These are phyloP conservation scores for Tupiocoris notatus DNA, from an alignment of 2,888 invertebrate genomes.

Conservation along the genomic window DNA sequence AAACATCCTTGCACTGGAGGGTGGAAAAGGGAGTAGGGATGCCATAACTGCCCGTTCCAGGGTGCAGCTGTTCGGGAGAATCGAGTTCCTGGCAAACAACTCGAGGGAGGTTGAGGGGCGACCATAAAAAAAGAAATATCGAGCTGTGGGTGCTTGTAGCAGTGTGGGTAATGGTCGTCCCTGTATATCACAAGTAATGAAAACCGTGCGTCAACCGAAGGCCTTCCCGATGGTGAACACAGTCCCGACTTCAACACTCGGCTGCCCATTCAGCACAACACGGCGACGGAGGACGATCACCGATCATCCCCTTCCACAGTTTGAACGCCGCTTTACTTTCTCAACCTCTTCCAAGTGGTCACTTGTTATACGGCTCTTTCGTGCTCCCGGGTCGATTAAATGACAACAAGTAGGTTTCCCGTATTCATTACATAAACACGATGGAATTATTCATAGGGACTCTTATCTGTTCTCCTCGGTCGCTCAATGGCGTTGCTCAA, in stretches of 20 bases:
- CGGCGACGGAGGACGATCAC: too few relatives aligned
- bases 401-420: constrained; percentile 24
- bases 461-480: neutral
- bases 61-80: neutral
- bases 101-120: neutral
- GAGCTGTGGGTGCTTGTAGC: constrained; percentile 33
- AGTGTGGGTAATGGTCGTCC: constrained; percentile 39
- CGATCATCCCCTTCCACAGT: neutral
- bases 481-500: constrained; percentile 11
- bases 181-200: constrained; percentile 40
- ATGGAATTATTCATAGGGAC: constrained; percentile 14
- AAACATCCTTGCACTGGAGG: too few relatives aligned
- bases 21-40: neutral
- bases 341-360: constrained; percentile 24
- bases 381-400: constrained; percentile 19
- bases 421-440: constrained; percentile 24
- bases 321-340: constrained; percentile 18
- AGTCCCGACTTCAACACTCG: neutral
- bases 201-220: constrained; percentile 38
- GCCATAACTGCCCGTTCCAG: constrained; percentile 36
- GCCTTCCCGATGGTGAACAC: neutral
- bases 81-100: neutral
- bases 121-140: constrained; percentile 37
- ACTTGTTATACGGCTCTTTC: constrained; percentile 10
- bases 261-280: neutral